Conservation (phyloP, 2,797 vertebrate genomes). For the Thunnus albacares region DNA sequence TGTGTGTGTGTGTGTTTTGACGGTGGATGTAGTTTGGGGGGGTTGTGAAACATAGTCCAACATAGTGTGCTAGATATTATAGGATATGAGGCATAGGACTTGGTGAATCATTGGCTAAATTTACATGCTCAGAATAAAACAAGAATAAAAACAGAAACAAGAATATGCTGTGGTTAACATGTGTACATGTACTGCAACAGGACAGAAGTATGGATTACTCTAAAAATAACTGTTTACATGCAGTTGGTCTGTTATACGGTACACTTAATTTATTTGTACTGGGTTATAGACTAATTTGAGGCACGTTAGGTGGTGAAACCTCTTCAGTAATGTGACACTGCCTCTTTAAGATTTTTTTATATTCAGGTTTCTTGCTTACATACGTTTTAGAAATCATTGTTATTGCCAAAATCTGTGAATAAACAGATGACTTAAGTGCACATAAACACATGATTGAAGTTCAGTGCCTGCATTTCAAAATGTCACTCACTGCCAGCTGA, state of each 20-base stretch:
- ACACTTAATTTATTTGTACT: not conserved
- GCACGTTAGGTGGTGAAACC: slow-evolving; percentile 1
- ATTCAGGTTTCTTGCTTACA: slow-evolving; percentile 3
- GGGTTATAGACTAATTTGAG: not conserved
- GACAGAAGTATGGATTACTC: not conserved
- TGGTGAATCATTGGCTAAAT: not conserved
- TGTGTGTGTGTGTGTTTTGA: not conserved
- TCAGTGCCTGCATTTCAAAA: not conserved
- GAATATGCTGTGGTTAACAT: not conserved
- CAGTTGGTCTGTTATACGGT: not conserved
- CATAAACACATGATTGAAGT: slow-evolving; percentile 30
- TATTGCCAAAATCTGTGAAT: slow-evolving; percentile 27
- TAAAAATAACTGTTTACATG: not conserved
- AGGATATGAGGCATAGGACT: not conserved
- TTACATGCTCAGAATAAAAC: not conserved
- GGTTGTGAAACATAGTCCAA: slow-evolving; percentile 1
- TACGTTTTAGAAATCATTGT: slow-evolving; percentile 7
- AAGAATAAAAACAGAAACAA: not conserved
- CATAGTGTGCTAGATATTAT: slow-evolving; percentile 1
- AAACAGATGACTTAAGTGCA: slow-evolving; percentile 25
- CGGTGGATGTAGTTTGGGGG: slow-evolving; percentile 5
- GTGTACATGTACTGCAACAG: not conserved
- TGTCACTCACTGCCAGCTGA: slow-evolving; percentile 6
- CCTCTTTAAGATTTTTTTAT: not conserved
- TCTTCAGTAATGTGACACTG: not conserved